A percentile compares a stretch with the other conserved stretches of the same genome.
Conservation (phyloP, 2,113 vertebrate species). For the Xiphorhynchus elegans region DNA sequence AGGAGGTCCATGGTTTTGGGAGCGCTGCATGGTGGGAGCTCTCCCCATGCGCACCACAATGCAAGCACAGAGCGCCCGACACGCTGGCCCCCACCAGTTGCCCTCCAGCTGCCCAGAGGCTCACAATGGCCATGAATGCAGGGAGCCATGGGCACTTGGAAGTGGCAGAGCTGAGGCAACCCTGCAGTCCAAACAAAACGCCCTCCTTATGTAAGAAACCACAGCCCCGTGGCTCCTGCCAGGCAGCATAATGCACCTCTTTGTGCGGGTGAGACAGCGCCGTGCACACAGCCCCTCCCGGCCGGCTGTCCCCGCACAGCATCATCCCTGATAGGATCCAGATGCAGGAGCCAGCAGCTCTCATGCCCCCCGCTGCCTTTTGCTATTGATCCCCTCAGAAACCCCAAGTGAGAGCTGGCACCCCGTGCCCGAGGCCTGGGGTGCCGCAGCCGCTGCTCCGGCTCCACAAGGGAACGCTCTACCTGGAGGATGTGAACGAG, state of each 20-base stretch:
- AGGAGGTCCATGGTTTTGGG: background rate
- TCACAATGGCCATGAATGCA: background rate
- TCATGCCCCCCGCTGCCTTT: background rate
- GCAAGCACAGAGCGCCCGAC: background rate
- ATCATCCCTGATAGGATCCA: conserved; percentile 62
- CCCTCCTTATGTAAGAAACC: conserved; percentile 78
- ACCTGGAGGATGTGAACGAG: background rate
- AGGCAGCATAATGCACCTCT: conserved; percentile 76
- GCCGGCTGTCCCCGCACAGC: conserved; percentile 18
- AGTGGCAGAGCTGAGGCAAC: conserved; percentile 49
- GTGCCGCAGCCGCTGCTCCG: accelerated
- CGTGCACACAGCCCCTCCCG: background rate
- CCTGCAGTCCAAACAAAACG: conserved; percentile 65
- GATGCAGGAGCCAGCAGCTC: conserved; percentile 16
- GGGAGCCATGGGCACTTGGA: conserved; percentile 28
- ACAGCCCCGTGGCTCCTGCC: conserved; percentile 60
- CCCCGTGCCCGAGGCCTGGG: background rate
- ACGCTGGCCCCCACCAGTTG: accelerated
- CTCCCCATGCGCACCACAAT: background rate
- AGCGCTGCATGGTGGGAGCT: accelerated
- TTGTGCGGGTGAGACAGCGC: conserved; percentile 46
- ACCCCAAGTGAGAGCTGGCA: background rate
- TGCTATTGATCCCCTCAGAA: accelerated
- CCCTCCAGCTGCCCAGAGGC: background rate
- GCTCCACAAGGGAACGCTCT: background rate